Percentiles rank a stretch among this genome's conserved stretches.
Conservation (phyloP, 2,888 invertebrate species). For the Osedax frankpressi region DNA sequence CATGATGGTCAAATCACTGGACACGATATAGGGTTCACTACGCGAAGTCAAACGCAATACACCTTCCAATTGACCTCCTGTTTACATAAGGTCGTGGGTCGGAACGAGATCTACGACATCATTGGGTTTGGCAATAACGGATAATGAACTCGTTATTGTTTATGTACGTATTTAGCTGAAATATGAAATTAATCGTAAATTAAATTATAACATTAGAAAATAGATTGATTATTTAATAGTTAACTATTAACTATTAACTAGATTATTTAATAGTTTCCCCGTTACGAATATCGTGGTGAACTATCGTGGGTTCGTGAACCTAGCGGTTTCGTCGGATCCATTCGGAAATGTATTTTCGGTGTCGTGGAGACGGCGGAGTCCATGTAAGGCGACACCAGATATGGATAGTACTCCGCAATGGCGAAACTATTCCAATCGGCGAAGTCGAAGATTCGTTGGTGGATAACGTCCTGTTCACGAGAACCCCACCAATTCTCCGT, state of each 20-base stretch:
- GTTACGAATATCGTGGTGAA: too few species aligned
- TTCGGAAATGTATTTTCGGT: conserved; percentile 27
- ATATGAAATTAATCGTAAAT: too few species aligned
- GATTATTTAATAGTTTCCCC: too few species aligned
- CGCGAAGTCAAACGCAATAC: conserved; percentile 31
- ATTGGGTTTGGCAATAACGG: too few species aligned
- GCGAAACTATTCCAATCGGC: conserved; percentile 99
- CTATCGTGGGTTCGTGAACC: not conserved
- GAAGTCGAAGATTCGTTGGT: conserved; percentile 80
- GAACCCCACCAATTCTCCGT: conserved; percentile 95
- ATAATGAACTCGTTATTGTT: too few species aligned
- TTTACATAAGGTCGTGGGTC: not conserved
- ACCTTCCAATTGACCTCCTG: conserved; percentile 55
- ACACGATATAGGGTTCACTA: conserved; percentile 48
- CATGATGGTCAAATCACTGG: conserved; percentile 89
- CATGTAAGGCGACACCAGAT: conserved; percentile 54
- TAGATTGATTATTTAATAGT: too few species aligned
- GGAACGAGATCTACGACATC: not conserved
- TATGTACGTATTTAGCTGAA: too few species aligned
- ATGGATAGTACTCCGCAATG: conserved; percentile 77
- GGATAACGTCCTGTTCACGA: conserved; percentile 59
- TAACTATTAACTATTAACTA: too few species aligned
- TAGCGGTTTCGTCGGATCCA: conserved; percentile 33
- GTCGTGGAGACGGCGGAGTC: conserved; percentile 32
- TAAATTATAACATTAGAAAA: too few species aligned